Evolutionary conservation across 1,140 invertebrate genomes (phyloP), one percentile per base, ranked within the genome.

Genomic region (Nephotettix cincticeps): DNA sequence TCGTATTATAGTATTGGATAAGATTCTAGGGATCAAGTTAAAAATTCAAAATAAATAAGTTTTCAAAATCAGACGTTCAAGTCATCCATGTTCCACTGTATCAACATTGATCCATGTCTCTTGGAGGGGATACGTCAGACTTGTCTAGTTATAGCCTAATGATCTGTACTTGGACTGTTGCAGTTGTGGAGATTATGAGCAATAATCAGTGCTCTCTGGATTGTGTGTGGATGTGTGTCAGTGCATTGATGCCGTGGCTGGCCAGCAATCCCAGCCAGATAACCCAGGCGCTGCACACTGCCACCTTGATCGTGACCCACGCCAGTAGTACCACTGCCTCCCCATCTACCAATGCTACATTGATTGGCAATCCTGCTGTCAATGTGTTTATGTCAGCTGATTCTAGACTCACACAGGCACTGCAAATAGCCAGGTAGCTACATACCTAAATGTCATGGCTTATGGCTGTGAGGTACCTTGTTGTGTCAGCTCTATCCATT

Each of bases 161-260:
- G n/a, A n/a, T n/a, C n/a, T n/a, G 17, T 17, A 40, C 36, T 17
- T 51, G 47, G 19, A 4, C 19, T 28, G 25, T 80, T 70, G 85
- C 84, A 43, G 81, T 85, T 1, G 75, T 89, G 67, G 80, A 86
- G 69, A 79, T 85, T 47, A 3, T 67, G 27, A 1, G 25, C n/a
- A 17, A 30, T 45, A 29, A 29, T 1, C 32, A 67, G 19, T 43
- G 64, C 32, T 43, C 64, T 1, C 36, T 45, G n/a, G 64, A 67
- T 45, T 40, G 32, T 27, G 30, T 29, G 1, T 67, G 64, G 64
- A 67, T 67, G 64, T 67, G 64, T 23, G 64, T 67, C 17, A 43
- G 32, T 45, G 64, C 32, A 2, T 21, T 67, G 17, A 19, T 67
- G 36, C 64, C 64, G 2, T 67, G 64, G 64, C 23, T 67, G 21